phyloP scores from a whole-genome alignment of 2,888 invertebrate species.

The Sussaba pulchella region DNA sequence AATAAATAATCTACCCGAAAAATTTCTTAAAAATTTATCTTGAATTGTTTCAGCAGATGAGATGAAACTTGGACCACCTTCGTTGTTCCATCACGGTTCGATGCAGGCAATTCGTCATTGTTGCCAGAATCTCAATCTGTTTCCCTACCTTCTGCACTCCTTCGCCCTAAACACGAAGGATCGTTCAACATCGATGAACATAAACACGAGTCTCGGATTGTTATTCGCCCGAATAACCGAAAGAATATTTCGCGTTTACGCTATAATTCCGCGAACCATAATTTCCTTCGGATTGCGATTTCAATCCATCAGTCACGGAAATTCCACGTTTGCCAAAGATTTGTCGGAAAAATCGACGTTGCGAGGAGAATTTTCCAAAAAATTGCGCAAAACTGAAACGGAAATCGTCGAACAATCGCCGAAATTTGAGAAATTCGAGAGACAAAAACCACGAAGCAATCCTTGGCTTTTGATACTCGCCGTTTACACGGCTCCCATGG shows the following conservation, averaged over 20 bases:
- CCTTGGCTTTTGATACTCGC: constrained; percentile 74
- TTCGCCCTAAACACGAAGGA: constrained; percentile 80
- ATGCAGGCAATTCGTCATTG: constrained; percentile 83
- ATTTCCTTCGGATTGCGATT: constrained; percentile 48
- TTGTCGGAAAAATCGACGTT: constrained; percentile 8
- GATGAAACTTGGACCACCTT: constrained; percentile 78
- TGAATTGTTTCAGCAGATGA: constrained; percentile 74
- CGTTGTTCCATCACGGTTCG: constrained; percentile 78
- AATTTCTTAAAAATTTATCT: no score
- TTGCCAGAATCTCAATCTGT: constrained; percentile 82
- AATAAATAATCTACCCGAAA: no score
- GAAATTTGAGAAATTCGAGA: constrained; percentile 65
- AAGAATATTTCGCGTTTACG: constrained; percentile 74
- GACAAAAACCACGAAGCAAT: constrained; percentile 73
- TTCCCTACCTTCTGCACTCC: constrained; percentile 82
- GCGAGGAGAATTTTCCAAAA: constrained; percentile 23
- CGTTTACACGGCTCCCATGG: constrained; percentile 78
- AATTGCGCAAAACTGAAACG: constrained; percentile 11
- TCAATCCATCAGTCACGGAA: constrained; percentile 28
- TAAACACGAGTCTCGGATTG: constrained; percentile 75
- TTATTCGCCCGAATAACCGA: constrained; percentile 73
- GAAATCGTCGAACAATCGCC: constrained; percentile 2
- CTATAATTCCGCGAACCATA: constrained; percentile 71
- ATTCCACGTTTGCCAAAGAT: constrained; percentile 2
- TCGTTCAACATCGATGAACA: constrained; percentile 76